Conservation (phyloP, 2,888 invertebrate species). For the Phragmatobia fuliginosa region DNA sequence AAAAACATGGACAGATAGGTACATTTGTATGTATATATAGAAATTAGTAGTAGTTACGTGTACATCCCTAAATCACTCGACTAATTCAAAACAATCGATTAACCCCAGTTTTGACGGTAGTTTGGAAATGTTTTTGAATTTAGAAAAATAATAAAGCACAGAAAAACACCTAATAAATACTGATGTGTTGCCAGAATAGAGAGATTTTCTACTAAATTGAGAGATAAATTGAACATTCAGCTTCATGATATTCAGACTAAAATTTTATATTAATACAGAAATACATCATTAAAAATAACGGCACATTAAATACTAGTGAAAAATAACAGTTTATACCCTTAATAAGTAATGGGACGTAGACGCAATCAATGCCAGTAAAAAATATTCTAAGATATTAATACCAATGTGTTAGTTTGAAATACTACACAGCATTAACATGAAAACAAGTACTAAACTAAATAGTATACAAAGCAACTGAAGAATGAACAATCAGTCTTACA, state of each 20-base stretch:
- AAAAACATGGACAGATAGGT: constrained; percentile 34
- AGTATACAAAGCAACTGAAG: constrained; percentile 20
- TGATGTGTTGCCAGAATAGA: background rate
- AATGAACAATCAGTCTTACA: constrained; percentile 52
- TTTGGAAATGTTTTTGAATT: background rate
- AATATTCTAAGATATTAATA: constrained; percentile 13
- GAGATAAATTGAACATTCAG: background rate
- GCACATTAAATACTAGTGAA: background rate
- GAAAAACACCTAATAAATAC: background rate
- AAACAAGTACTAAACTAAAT: constrained; percentile 9
- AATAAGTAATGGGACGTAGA: constrained; percentile 20
- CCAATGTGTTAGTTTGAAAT: background rate
- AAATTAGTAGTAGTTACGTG: background rate
- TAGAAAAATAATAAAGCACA: background rate
- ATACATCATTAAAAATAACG: background rate
- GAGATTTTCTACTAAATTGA: background rate
- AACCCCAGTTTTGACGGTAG: background rate
- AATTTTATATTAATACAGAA: no score
- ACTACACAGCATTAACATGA: background rate
- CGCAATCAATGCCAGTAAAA: background rate
- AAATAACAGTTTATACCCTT: constrained; percentile 21
- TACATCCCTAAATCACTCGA: background rate
- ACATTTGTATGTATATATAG: constrained; percentile 9
- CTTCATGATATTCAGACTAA: background rate
- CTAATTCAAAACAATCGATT: background rate